Base-by-base conservation (phyloP, 2,888 invertebrate species). In the Crematogaster levior region DNA sequence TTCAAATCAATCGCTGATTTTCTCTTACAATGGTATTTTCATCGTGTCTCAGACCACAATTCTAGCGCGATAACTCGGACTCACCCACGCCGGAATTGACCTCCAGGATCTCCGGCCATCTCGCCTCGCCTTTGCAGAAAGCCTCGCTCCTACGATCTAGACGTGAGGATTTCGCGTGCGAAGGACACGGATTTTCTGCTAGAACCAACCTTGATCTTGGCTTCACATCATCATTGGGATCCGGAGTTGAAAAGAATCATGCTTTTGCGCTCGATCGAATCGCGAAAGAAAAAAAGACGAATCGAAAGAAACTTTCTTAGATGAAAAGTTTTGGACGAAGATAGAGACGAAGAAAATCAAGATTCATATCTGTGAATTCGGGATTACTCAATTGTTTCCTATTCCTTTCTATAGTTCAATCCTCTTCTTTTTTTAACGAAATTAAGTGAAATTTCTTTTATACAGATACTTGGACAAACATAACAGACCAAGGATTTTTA, bases 41-140 rank as follows among this genome's bases (percentile, higher is more conserved):
- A 46, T 58, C 53, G 51, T 65, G 66, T 70, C 70, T 70, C 77
- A 12, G 34, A 1, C 12, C 21, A 30, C 43, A 53, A n/a, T 6
- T 53, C 27, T 53, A 75, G 65, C 65, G 37, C 27, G 15, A 21
- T 34, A 46, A 73, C 40, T 58, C 72, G 37, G 75, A 89, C 94
- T 94, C 94, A 94, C 94, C 94, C 93, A 93, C 93, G 84, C 91
- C 91, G 84, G 94, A 92, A 89, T 92, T 86, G 87, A 93, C 88
- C 82, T 92, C 90, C 89, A 92, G 90, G 81, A 93, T 90, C 83
- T 92, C 91, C 79, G 93, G 91, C 93, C 94, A 94, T 86, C 90
- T 93, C 81, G 91, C 91, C 80, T 90, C 89, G 80, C 89, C 90
- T 83, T 91, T 88, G 66, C 85, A 82, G 63, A 61, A 81, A 12